A percentile compares a stretch with the other conserved stretches of the same genome.
These are phyloP conservation scores for Anadara kagoshimensis DNA, from an alignment of 1,140 invertebrate genomes.

Conservation along the genomic window DNA sequence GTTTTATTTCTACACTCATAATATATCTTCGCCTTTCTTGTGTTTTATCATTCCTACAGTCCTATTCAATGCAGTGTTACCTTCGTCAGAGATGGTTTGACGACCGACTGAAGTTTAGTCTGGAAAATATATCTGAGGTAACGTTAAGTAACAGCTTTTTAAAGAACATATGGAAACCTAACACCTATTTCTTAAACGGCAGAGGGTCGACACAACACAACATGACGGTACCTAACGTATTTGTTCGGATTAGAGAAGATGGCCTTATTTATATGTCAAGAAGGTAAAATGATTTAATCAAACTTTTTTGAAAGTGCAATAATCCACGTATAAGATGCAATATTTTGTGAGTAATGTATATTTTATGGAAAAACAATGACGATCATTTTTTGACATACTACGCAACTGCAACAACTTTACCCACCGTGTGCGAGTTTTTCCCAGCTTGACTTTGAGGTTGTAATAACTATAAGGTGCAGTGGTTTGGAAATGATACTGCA, in stretches of 20 bases:
- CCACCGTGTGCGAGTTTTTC: no score
- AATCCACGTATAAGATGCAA: background rate
- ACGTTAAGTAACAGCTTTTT: constrained; percentile 72
- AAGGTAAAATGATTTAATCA: constrained; percentile 79
- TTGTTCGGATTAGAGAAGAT: constrained; percentile 86
- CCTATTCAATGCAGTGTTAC: constrained; percentile 98
- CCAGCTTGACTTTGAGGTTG: no score
- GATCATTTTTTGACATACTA: background rate
- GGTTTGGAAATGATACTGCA: no score
- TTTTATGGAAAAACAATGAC: background rate
- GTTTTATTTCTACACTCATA: constrained; percentile 1
- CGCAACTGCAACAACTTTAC: no score
- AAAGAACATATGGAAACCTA: constrained; percentile 91
- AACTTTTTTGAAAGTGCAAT: background rate
- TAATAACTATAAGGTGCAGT: no score
- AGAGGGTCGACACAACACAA: constrained; percentile 95
- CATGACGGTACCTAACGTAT: constrained; percentile 95
- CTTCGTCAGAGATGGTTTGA: constrained; percentile 85
- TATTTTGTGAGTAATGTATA: background rate
- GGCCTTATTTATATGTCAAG: constrained; percentile 96
- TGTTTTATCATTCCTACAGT: constrained; percentile 76
- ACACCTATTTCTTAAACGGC: constrained; percentile 96
- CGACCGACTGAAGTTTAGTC: constrained; percentile 71
- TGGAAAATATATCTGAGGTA: constrained; percentile 65
- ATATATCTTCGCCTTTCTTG: background rate